Percentiles rank a stretch among this genome's conserved stretches.
phyloP scores from a whole-genome alignment of 30 jellyfish, hydroid and myxozoan genomes.

The Turritopsis rubra region DNA sequence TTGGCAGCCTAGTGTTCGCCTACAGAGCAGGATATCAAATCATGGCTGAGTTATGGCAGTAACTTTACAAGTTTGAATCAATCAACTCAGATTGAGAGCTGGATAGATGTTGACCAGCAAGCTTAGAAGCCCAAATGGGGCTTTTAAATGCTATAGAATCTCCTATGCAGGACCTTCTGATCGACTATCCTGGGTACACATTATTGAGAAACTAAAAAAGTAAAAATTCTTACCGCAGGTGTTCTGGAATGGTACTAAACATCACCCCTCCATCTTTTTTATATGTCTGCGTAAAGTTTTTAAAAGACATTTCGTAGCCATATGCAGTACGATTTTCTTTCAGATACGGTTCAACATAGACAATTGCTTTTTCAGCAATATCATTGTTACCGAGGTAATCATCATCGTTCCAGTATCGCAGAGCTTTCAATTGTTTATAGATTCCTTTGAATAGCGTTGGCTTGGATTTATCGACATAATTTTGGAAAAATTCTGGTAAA shows the following conservation, averaged over 20 bases:
- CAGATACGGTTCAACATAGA: constrained; percentile 12
- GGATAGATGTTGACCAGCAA: no score
- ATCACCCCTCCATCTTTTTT: not conserved
- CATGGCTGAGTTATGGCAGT: no score
- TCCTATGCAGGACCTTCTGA: not conserved
- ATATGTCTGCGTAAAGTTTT: not conserved
- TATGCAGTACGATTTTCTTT: constrained; percentile 16
- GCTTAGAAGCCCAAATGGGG: no score
- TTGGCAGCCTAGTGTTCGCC: no score
- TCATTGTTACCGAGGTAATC: not conserved
- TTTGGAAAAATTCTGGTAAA: constrained; percentile 1
- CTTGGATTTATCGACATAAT: constrained; percentile 17
- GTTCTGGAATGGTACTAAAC: constrained; percentile 1
- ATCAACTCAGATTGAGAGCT: no score
- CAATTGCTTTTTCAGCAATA: not conserved
- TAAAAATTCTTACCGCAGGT: constrained; percentile 6
- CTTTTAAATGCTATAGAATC: not conserved
- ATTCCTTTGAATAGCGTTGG: constrained; percentile 12
- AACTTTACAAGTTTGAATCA: no score
- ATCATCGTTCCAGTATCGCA: constrained; percentile 5
- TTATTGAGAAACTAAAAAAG: no score
- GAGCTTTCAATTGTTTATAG: constrained; percentile 4
- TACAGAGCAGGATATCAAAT: no score
- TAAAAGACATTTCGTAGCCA: not conserved
- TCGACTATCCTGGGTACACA: no score